Base-by-base conservation (phyloP, 2,888 invertebrate species). In the Cepaea hortensis region DNA sequence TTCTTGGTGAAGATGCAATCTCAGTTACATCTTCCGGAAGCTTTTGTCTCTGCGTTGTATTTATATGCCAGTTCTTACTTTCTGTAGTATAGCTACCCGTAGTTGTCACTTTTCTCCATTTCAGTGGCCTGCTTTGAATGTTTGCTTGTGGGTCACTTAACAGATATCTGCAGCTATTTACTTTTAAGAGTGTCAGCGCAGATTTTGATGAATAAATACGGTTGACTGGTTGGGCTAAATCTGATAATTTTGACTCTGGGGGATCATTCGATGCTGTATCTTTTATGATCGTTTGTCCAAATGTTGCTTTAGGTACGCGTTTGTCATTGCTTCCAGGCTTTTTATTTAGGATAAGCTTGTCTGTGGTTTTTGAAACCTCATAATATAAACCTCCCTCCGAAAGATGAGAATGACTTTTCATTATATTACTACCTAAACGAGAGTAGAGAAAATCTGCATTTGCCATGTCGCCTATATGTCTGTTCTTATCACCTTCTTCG, bases 11-110 rank as follows among this genome's bases (percentile, higher is more conserved):
- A 6, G 65, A 13, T 18, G 23, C 46, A 2, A 81, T 75, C 46
- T 75, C 75, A 18, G 48, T 35, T 79, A 50, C 50, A 20, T 80
- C 55, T 23, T 13, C 55, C 0, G 77, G 61, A 50, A 15, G 9
- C 13, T 3, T 13, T 18, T 55, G 0, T 15, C 55, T 6, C 2
- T 4, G 15, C 6, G 3, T 15, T 81, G 15, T 55, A 13, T 79
- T 48, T 81, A 23, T 23, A 84, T 90, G 90, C 92, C 91, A 92
- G 13, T 88, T 84, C 68, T 81, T 85, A 50, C 91, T 91, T 79
- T 91, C 92, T 23, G 81, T 86, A 18, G 85, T 86, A 82, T 91
- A 91, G 86, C 92, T 92, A 11, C 91, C 91, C 2, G 88, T 79
- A 5, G 88, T 81, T 18, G 88, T 81, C 4, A 91, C 85, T 76